These are phyloP conservation scores for Chelonus insularis DNA, from an alignment of 1,140 invertebrate genomes.

Conservation along the genomic window DNA sequence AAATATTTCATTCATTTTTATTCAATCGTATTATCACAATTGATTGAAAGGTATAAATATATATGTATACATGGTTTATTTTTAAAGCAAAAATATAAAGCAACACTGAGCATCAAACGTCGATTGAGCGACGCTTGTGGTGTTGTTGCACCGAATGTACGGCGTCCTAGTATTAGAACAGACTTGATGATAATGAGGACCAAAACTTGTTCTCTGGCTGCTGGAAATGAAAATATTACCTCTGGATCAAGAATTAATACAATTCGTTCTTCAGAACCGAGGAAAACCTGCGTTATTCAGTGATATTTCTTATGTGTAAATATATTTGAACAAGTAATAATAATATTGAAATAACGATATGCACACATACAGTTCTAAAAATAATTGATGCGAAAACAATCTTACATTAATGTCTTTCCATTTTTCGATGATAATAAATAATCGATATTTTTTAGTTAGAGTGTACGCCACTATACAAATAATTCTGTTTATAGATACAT, in stretches of 20 bases:
- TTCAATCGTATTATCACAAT: too few species aligned
- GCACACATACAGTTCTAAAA: not conserved
- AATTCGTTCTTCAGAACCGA: conserved; percentile 39
- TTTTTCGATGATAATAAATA: too few species aligned
- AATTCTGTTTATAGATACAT: too few species aligned
- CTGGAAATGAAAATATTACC: conserved; percentile 55
- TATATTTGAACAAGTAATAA: not conserved
- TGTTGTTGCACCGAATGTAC: conserved; percentile 80
- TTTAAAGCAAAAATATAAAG: conserved; percentile 70
- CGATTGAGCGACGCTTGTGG: conserved; percentile 82
- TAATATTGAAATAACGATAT: not conserved
- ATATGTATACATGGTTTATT: conserved; percentile 8
- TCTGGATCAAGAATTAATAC: conserved; percentile 46
- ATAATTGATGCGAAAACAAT: too few species aligned
- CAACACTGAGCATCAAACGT: conserved; percentile 76
- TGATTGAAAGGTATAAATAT: not conserved
- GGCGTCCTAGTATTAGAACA: conserved; percentile 80
- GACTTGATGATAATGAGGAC: conserved; percentile 84
- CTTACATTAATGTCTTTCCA: too few species aligned
- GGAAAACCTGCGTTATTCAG: conserved; percentile 47
- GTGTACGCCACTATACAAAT: too few species aligned
- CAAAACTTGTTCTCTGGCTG: conserved; percentile 73
- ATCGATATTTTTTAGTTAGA: too few species aligned
- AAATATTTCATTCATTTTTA: too few species aligned
- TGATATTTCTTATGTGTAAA: conserved; percentile 34